Conservation (phyloP, 2,113 vertebrate genomes). For the Urocitellus parryii region DNA sequence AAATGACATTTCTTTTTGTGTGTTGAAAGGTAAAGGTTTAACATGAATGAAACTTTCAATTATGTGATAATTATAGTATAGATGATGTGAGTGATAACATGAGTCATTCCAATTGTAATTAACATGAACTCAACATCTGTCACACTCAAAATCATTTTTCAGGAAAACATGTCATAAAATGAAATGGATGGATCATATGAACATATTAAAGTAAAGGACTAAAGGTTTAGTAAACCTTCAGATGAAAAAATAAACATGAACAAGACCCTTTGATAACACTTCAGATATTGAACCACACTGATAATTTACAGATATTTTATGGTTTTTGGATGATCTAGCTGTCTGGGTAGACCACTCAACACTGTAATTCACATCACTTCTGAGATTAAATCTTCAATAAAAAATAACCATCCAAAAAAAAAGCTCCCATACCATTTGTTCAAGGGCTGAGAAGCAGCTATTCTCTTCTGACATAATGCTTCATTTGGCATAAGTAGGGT, state of each 20-base stretch:
- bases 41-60: neutral
- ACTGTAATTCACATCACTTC: neutral
- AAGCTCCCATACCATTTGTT: neutral
- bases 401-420: neutral
- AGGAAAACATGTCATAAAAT: neutral
- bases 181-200: neutral
- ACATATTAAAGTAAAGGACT: neutral
- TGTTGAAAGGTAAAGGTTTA: neutral
- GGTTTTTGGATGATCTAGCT: neutral
- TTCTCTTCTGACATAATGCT: neutral
- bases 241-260: neutral
- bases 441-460: neutral
- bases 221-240: neutral
- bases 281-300: neutral
- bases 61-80: neutral
- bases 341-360: neutral
- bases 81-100: neutral
- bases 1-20: conserved; percentile 4
- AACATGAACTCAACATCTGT: neutral
- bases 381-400: neutral
- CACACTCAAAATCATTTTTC: conserved; percentile 7
- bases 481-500: neutral
- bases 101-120: neutral
- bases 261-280: neutral
- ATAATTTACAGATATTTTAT: neutral